Conservation (phyloP, 2,888 invertebrate genomes). For the Shargacucullia verbasci region DNA sequence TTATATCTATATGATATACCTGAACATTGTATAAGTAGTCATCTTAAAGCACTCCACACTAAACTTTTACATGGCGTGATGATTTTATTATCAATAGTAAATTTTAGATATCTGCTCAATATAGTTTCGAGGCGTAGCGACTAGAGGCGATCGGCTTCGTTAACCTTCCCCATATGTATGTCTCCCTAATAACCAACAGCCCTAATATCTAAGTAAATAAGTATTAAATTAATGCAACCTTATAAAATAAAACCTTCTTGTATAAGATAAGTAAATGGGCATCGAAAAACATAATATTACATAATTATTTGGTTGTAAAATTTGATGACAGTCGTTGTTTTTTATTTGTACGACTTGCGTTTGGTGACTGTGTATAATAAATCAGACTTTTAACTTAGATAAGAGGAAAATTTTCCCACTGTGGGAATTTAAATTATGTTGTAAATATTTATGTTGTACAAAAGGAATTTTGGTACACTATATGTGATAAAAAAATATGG, state of each 20-base stretch:
- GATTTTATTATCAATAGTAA: no score
- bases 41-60: no score
- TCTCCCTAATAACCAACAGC: no score
- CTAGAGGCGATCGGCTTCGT: not conserved
- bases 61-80: no score
- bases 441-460: no score
- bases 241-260: conserved; percentile 34
- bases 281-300: conserved; percentile 37
- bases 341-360: conserved; percentile 34
- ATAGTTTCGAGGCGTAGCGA: no score
- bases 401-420: conserved; percentile 9
- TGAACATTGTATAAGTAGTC: no score
- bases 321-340: conserved; percentile 47
- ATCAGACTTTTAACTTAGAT: conserved; percentile 15
- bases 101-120: no score
- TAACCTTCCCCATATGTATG: no score
- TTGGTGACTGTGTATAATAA: conserved; percentile 1
- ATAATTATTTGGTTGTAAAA: conserved; percentile 48
- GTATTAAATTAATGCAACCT: conserved; percentile 7
- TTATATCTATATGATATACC: no score
- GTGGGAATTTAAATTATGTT: conserved; percentile 11
- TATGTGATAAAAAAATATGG: no score
- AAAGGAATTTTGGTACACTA: no score
- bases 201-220: conserved; percentile 7
- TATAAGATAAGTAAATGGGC: conserved; percentile 38